Evolutionary conservation across 2,113 vertebrate genomes (phyloP), one percentile per base, ranked within the genome.

Genomic region (Chelonoidis abingdonii): DNA sequence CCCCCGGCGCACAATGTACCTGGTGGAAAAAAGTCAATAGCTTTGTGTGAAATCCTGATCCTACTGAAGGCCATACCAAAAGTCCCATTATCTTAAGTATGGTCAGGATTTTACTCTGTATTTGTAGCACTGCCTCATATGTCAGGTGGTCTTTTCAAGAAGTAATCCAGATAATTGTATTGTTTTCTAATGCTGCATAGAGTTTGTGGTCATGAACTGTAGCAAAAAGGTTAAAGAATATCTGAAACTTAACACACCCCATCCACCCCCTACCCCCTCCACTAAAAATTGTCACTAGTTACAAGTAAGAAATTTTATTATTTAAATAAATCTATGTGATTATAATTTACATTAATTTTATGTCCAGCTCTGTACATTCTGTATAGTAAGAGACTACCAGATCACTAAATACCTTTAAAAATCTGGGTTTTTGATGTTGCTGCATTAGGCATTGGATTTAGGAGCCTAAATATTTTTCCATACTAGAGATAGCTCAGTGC

Each of bases 31-130:
- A 79, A 54, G 50, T 44, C 76, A 5, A 25, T 31, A 9, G 19
- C 72, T 89, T 27, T 29, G 80, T 76, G 83, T 78, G 86, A 1
- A 80, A 6, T 0, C 0, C 29, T 6, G 49, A 7, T 83, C 80
- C 1, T 11, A 0, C 4, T 82, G 69, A 59, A 88, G 0, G 79
- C 44, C 16, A 29, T 19, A 14, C n/a, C 75, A 85, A 84, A 76
- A 80, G 25, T 79, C 75, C 88, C 65, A 5, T 3, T 90, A 87
- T 35, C 57, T 65, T 95, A 85, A 86, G 65, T 0, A 81, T 75
- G 79, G 62, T 0, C 47, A 27, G 76, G 83, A 75, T 94, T 95
- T 75, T 6, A 80, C 90, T 86, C 69, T 38, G 19, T 72, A 10
- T 38, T 81, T 59, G 2, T 17, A 54, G 54, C 83, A 9, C 50